phyloP scores from a whole-genome alignment of 2,888 invertebrate genomes.

The Lathronympha strigana region DNA sequence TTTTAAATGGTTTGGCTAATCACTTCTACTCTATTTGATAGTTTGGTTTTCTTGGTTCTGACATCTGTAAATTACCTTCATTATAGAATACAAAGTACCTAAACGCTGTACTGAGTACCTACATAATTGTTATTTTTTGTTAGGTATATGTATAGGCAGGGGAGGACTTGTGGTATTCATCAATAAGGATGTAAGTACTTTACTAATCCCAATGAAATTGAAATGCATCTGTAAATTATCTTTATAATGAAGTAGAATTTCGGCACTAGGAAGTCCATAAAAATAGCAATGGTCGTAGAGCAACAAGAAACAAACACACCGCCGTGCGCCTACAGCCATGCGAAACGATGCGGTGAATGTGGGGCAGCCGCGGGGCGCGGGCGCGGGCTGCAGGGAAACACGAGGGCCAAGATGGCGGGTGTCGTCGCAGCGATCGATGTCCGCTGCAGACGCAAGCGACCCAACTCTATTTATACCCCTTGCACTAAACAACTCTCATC shows the following conservation, averaged over 20 bases:
- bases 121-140: too few species aligned
- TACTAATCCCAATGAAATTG: too few species aligned
- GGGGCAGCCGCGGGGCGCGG: slow-evolving; percentile 69
- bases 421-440: slow-evolving; percentile 83
- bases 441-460: slow-evolving; percentile 78
- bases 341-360: slow-evolving; percentile 79
- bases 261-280: not conserved
- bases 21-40: not conserved
- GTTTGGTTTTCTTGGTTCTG: not conserved
- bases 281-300: slow-evolving; percentile 30
- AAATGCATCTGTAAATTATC: not conserved
- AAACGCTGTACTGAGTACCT: too few species aligned
- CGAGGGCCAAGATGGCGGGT: slow-evolving; percentile 82
- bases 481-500: slow-evolving; percentile 71
- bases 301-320: slow-evolving; percentile 47
- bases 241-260: slow-evolving; percentile 7
- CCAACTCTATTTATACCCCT: slow-evolving; percentile 79
- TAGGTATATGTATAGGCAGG: too few species aligned
- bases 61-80: too few species aligned
- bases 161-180: too few species aligned
- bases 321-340: slow-evolving; percentile 55
- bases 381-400: slow-evolving; percentile 72
- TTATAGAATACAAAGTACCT: too few species aligned
- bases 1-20: not conserved
- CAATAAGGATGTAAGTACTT: too few species aligned